Evolutionary conservation across 2,797 vertebrate genomes (phyloP).

Genomic region (Myotis myotis): DNA sequence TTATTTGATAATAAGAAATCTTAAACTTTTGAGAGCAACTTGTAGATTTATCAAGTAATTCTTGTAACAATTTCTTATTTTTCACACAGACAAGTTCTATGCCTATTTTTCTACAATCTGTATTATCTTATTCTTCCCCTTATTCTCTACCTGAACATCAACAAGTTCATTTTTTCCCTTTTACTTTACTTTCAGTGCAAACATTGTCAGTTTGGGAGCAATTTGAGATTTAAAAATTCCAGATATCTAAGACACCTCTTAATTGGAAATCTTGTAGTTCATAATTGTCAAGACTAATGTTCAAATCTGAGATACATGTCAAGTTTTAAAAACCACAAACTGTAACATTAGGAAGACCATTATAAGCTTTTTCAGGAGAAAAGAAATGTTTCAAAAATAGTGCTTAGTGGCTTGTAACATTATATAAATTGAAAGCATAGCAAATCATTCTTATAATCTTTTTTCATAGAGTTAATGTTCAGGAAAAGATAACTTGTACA

Average conservation of each 20-base stretch:
- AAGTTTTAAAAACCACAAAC: slow-evolving; percentile 40
- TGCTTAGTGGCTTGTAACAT: background rate
- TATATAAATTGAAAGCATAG: background rate
- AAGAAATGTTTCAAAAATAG: slow-evolving; percentile 51
- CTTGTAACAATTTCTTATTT: slow-evolving; percentile 21
- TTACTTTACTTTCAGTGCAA: background rate
- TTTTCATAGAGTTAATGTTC: background rate
- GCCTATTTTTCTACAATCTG: background rate
- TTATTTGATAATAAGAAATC: slow-evolving; percentile 39
- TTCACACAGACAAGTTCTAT: background rate
- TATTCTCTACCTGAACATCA: background rate
- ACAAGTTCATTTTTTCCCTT: background rate
- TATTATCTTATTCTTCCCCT: background rate
- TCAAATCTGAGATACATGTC: background rate
- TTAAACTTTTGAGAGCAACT: slow-evolving; percentile 6
- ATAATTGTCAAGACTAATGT: background rate
- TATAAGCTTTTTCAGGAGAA: slow-evolving; percentile 4
- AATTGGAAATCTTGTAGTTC: background rate
- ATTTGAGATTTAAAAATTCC: background rate
- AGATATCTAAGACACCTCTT: background rate
- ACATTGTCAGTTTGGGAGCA: background rate
- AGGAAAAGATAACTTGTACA: slow-evolving; percentile 29
- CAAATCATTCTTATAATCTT: background rate
- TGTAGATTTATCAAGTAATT: background rate
- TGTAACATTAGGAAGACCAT: background rate